These are phyloP conservation scores for Colossoma macropomum DNA, from an alignment of 2,113 vertebrate genomes.

Conservation along the genomic window DNA sequence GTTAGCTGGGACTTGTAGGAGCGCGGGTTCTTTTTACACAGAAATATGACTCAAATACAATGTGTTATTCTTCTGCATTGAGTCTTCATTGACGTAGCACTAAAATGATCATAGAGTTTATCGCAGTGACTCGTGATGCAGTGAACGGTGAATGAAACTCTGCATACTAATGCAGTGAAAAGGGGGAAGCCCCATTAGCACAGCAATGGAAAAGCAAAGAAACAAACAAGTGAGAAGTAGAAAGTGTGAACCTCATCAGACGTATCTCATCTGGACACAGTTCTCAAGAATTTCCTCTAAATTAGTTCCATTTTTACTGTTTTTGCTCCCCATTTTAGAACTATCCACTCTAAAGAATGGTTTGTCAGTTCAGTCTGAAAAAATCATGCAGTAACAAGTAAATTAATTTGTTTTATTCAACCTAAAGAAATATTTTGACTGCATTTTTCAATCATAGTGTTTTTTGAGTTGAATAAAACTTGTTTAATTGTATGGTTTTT, in stretches of 20 bases:
- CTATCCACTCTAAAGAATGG: too few relatives aligned
- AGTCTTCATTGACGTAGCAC: not conserved
- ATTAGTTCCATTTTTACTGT: not conserved
- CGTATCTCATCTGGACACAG: not conserved
- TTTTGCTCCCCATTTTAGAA: too few relatives aligned
- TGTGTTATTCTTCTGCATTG: not conserved
- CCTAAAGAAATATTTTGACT: too few relatives aligned
- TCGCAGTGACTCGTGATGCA: not conserved
- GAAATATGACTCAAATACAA: constrained; percentile 33
- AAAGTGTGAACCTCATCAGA: not conserved
- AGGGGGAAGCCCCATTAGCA: not conserved
- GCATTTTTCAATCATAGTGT: too few relatives aligned
- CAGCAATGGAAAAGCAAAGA: not conserved
- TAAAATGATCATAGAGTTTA: not conserved
- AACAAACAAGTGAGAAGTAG: not conserved
- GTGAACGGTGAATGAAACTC: not conserved
- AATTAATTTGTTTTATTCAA: too few relatives aligned
- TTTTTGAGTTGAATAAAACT: too few relatives aligned
- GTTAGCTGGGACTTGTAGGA: constrained; percentile 59
- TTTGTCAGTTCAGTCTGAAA: too few relatives aligned
- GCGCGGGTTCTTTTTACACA: not conserved
- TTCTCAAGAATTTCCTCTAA: not conserved
- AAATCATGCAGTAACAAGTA: too few relatives aligned
- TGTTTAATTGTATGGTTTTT: too few relatives aligned
- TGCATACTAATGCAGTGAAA: not conserved